Base-by-base conservation (phyloP, 2,888 invertebrate species). In the Synanthedon myopaeformis region DNA sequence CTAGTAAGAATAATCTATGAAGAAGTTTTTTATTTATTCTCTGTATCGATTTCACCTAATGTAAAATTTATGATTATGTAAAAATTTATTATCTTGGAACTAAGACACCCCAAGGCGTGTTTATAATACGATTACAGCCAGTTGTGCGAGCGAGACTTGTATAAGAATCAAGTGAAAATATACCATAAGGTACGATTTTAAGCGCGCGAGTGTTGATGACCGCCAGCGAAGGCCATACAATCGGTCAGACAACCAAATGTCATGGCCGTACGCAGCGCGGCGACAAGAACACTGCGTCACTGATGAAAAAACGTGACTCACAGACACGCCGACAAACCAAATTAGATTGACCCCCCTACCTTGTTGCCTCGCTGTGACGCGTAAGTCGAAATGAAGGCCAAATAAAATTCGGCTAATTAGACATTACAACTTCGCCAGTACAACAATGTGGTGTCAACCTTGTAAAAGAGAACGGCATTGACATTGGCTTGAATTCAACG, bases 181-280 rank as follows among this genome's bases (percentile, higher is more conserved):
- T 65, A 66, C 60, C 62, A 67, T 72, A 74, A 74, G 71, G 79
- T 78, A 72, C 67, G 69, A 67, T 5, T 5, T 23, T 23, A 72
- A 76, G 66, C 53, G 48, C 71, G 74, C 74, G 70, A 72, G 81
- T 76, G 86, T 83, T 82, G 85, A 77, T 82, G 86, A 87, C 86
- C 85, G 85, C 80, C 71, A 65, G 65, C 75, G 85, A 85, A 87
- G 86, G 86, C 83, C 84, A 80, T 65, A 67, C 85, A 85, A 86
- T 87, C 86, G 85, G 86, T 86, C 86, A 85, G 77, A 76, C 82
- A 77, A 70, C 69, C 77, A 87, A 87, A 87, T 87, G 86, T 87
- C 86, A 87, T 67, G 86, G 86, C 64, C 84, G 76, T 72, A 72
- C 80, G 70, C 72, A 63, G 63, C 68, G 64, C 64, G 74, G 71